Evolutionary conservation across 2,797 vertebrate genomes (phyloP).

Genomic region (Scarus forsteni): DNA sequence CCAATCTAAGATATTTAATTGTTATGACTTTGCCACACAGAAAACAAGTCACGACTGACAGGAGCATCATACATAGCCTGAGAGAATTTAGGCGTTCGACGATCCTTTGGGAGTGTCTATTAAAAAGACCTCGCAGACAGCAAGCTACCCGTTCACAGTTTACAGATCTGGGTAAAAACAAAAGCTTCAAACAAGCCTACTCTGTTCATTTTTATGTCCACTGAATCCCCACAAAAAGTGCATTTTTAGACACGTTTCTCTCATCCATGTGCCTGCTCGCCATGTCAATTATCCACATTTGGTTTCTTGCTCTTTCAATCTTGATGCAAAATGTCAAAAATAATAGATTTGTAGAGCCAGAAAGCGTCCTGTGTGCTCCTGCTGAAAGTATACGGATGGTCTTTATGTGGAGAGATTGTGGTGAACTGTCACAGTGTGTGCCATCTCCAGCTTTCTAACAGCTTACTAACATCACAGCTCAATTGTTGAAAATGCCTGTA

Average conservation of each 20-base stretch:
- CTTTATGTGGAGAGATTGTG: slow-evolving; percentile 68
- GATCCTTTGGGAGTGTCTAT: slow-evolving; percentile 64
- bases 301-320: slow-evolving; percentile 32
- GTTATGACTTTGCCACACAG: slow-evolving; percentile 24
- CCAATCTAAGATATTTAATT: slow-evolving; percentile 31
- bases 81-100: slow-evolving; percentile 49
- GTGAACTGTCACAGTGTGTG: slow-evolving; percentile 78
- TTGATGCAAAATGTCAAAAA: slow-evolving; percentile 62
- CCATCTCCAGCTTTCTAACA: slow-evolving; percentile 74
- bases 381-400: slow-evolving; percentile 55
- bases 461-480: slow-evolving; percentile 80
- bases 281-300: slow-evolving; percentile 48
- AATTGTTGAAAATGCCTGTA: slow-evolving; percentile 81
- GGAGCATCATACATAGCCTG: slow-evolving; percentile 49
- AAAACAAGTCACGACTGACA: slow-evolving; percentile 51
- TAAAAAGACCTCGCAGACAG: slow-evolving; percentile 62
- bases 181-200: slow-evolving; percentile 39
- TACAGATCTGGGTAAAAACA: slow-evolving; percentile 28
- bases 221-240: slow-evolving; percentile 34
- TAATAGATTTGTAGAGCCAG: slow-evolving; percentile 47
- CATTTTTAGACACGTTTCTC: slow-evolving; percentile 23
- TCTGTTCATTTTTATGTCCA: slow-evolving; percentile 44
- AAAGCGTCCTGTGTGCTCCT: slow-evolving; percentile 22
- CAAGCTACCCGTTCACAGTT: slow-evolving; percentile 55
- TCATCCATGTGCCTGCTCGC: slow-evolving; percentile 24